These are phyloP conservation scores for Sesamia nonagrioides DNA, from an alignment of 1,140 invertebrate genomes.

Conservation along the genomic window DNA sequence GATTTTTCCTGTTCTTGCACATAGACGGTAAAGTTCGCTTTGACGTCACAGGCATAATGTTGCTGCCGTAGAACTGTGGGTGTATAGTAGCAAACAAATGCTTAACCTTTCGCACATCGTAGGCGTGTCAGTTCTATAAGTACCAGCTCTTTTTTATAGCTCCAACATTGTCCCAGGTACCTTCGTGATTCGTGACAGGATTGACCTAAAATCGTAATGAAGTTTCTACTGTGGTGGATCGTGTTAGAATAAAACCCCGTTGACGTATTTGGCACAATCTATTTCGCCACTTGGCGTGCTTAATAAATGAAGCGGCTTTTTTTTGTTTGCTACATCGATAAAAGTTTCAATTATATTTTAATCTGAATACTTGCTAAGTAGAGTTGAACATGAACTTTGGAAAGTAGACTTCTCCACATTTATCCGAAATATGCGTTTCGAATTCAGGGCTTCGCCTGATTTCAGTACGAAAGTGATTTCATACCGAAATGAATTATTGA, in stretches of 20 bases:
- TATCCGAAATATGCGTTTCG: no score
- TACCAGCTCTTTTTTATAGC: background rate
- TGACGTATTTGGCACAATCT: slow-evolving; percentile 19
- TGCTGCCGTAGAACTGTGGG: background rate
- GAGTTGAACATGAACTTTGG: no score
- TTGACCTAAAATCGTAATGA: slow-evolving; percentile 18
- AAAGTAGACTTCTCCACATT: no score
- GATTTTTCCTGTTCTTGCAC: background rate
- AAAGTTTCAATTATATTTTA: background rate
- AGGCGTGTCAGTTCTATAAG: slow-evolving; percentile 9
- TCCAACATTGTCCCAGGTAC: background rate
- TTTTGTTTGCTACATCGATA: background rate
- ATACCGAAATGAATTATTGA: no score
- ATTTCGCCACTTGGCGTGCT: background rate
- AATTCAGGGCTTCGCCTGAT: no score
- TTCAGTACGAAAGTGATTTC: no score
- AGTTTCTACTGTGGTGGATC: background rate
- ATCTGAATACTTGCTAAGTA: background rate
- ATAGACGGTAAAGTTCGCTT: background rate
- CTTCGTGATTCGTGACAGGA: background rate
- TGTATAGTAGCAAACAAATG: background rate
- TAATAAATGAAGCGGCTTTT: background rate
- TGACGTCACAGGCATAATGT: background rate
- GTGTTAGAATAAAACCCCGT: slow-evolving; percentile 1
- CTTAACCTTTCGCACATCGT: slow-evolving; percentile 9